Percentiles rank a stretch among this genome's conserved stretches.
Evolutionary conservation across 1,140 invertebrate genomes (phyloP).

Genomic region (Heliothis subflexa): DNA sequence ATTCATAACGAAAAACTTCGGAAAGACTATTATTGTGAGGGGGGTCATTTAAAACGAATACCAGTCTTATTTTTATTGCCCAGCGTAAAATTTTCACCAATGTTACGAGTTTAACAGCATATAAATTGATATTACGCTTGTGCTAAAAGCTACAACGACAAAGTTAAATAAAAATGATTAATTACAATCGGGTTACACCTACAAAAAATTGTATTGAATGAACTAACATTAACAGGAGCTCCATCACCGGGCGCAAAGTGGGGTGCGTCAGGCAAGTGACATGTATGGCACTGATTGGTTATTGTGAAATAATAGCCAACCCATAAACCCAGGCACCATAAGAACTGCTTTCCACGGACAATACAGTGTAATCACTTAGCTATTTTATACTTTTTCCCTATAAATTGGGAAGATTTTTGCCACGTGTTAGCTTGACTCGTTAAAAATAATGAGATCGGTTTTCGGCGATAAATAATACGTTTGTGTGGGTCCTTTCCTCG

Average conservation of each 20-base stretch:
- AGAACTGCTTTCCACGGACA: constrained; percentile 53
- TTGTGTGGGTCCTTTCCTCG: constrained; percentile 42
- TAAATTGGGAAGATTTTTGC: constrained; percentile 77
- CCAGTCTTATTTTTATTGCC: too few relatives aligned
- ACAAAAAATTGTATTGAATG: constrained; percentile 13
- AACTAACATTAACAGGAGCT: constrained; percentile 12
- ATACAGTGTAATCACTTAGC: constrained; percentile 68
- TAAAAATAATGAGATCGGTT: constrained; percentile 81
- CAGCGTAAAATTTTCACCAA: too few relatives aligned
- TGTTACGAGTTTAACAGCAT: too few relatives aligned
- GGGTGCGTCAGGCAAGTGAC: constrained; percentile 78
- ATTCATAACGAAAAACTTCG: too few relatives aligned
- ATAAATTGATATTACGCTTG: too few relatives aligned
- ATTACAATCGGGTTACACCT: constrained; percentile 4
- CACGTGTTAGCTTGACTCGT: constrained; percentile 67
- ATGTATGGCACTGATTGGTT: constrained; percentile 82
- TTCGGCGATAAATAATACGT: constrained; percentile 59
- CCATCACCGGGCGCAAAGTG: constrained; percentile 1
- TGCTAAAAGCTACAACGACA: neutral
- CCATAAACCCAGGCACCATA: constrained; percentile 65
- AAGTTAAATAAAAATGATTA: constrained; percentile 6
- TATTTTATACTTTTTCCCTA: constrained; percentile 67
- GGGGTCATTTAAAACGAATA: too few relatives aligned
- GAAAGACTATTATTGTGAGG: too few relatives aligned
- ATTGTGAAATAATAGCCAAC: constrained; percentile 80